Base-by-base conservation (phyloP, 2,113 vertebrate species). In the Sebastes schlegelii region DNA sequence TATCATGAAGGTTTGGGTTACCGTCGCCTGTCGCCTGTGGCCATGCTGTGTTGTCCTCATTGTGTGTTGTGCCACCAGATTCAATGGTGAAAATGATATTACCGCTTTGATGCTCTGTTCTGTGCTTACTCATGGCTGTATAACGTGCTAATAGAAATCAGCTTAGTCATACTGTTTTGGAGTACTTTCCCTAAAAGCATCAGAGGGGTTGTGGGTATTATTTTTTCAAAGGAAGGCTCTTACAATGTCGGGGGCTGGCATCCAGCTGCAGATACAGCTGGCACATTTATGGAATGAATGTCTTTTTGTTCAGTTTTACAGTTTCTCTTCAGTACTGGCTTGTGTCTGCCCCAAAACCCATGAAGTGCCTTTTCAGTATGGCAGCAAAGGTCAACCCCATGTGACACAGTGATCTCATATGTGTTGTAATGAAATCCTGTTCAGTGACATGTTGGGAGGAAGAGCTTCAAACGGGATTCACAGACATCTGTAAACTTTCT, bases 31-130 rank as follows among this genome's bases (percentile, higher is more conserved):
- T 85, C 34, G 67, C 92, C 89, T 77, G 66, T 85, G 87, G 92
- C 60, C 78, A 57, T 67, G 10, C 12, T 61, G 68, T 49, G 9
- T 74, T 51, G 21, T 2, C 0, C 21, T 87, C 61, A 84, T 91
- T 91, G 77, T 91, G 62, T 0, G 58, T 77, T 73, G 45, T 58
- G 69, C 10, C 55, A 4, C 55, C 48, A 17, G 78, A 91, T 85
- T 93, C 79, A 60, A 43, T 54, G 17, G 19, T 73, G 88, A 92
- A 89, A 74, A 79, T 82, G 85, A 94, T 92, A 92, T 87, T 48
- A 17, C 14, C 13, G 46, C 92, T 92, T 92, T 92, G 90, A 92
- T 92, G 62, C 71, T 66, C 40, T 84, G 71, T 81, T 46, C 51
- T 78, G 74, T 82, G 84, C 86, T 88, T 54, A 88, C 51, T 90